phyloP scores from a whole-genome alignment of 2,113 vertebrate genomes.

The Dipodomys ordii region DNA sequence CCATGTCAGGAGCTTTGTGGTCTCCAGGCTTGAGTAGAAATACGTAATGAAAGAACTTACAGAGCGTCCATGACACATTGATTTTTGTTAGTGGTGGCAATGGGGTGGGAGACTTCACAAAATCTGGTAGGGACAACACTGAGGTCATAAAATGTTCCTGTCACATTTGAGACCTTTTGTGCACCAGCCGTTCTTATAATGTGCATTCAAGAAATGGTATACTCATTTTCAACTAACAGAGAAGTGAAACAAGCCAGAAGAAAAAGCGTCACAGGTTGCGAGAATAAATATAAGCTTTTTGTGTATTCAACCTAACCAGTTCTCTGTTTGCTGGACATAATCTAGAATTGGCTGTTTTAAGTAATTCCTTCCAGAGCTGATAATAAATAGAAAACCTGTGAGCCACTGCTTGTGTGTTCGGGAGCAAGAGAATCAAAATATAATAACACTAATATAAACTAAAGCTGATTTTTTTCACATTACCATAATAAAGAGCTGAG shows the following conservation, averaged over 20 bases:
- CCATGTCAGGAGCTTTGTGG: neutral
- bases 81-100: neutral
- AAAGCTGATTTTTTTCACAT: neutral
- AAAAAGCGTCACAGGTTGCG: neutral
- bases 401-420: neutral
- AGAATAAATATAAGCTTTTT: neutral
- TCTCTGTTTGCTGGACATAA: neutral
- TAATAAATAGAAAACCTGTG: neutral
- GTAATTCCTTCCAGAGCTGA: neutral
- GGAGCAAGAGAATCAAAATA: neutral
- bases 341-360: neutral
- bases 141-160: neutral
- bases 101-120: neutral
- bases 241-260: neutral
- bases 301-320: neutral
- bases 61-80: neutral
- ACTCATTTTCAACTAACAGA: neutral
- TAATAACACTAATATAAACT: neutral
- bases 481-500: no score
- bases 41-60: neutral
- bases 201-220: neutral
- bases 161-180: neutral
- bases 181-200: neutral
- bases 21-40: neutral
- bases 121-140: neutral